Conservation (phyloP, 2,888 invertebrate genomes). For the Lepidochrysops patricia region DNA sequence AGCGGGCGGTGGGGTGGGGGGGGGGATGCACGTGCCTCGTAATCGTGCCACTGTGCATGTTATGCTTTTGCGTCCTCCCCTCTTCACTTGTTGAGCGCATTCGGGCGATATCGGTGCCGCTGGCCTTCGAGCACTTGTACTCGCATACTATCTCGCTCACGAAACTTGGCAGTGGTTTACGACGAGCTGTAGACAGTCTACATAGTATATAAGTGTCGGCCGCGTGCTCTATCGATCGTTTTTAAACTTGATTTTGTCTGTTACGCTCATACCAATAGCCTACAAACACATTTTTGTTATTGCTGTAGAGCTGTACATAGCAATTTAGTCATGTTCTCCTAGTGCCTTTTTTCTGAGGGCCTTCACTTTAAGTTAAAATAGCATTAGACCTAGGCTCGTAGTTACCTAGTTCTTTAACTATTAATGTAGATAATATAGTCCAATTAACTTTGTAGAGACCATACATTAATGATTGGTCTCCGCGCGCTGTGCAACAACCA, state of each 20-base stretch:
- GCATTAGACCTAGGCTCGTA: too few relatives aligned
- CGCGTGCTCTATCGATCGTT: slow-evolving; percentile 5
- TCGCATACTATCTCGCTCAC: slow-evolving; percentile 20
- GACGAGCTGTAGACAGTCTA: not conserved
- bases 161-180: slow-evolving; percentile 3
- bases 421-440: too few relatives aligned
- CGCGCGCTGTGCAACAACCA: too few relatives aligned
- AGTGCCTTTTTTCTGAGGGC: too few relatives aligned
- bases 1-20: slow-evolving; percentile 27
- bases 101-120: slow-evolving; percentile 32
- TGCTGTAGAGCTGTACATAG: not conserved
- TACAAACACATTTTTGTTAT: not conserved
- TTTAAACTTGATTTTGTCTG: not conserved
- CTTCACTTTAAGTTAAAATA: too few relatives aligned
- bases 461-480: too few relatives aligned
- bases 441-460: too few relatives aligned
- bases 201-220: not conserved
- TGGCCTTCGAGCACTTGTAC: slow-evolving; percentile 36
- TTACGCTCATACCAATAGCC: not conserved
- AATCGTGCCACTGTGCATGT: slow-evolving; percentile 58
- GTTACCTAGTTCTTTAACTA: too few relatives aligned
- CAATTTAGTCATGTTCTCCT: too few relatives aligned
- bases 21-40: slow-evolving; percentile 44
- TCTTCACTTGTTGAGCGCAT: slow-evolving; percentile 61
- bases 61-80: slow-evolving; percentile 51